Evolutionary conservation across 2,797 vertebrate genomes (phyloP), one percentile per base, ranked within the genome.

Genomic region (Darevskia nairensis): DNA sequence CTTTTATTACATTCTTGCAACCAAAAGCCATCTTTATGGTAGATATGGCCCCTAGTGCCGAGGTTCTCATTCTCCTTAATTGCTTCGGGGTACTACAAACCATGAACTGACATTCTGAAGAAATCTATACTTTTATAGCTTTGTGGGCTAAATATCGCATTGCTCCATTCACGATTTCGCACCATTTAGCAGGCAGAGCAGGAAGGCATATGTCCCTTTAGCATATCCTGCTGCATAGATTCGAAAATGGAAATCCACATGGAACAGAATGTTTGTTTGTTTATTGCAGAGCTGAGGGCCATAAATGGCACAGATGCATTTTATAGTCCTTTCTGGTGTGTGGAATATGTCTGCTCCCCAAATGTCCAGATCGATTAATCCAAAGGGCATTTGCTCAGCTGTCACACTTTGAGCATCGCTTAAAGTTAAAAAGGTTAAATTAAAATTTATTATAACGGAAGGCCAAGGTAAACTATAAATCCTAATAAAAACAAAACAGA

Each of bases 301-400:
- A 17, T 82, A 71, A 92, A 8, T 3, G 8, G 66, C 83, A 64
- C 86, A 41, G 21, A 66, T 80, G 80, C 76, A 41, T 15, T 82
- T 91, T 46, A 1, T 7, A 81, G 17, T 19, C 11, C 46, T 83
- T 92, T 91, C 25, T 91, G 69, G 46, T 89, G 11, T 80, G 74
- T 72, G 17, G 0, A 86, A 72, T 76, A n/a, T 41, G 17, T 85
- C n/a, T 71, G 23, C 64, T 84, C n/a, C 59, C 91, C 84, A 76
- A 39, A 1, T 89, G 85, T 86, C 89, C 84, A 75, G 79, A 71
- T 0, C 1, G 27, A 0, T 91, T 86, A 89, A 81, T 74, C 64
- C 19, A 80, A 88, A 91, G 77, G 11, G 3, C 82, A 29, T 80
- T 90, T 61, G 76, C 89, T 89, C 17, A 92, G 23, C 76, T 25